These are phyloP conservation scores for Andrena minutula DNA, from an alignment of 2,888 invertebrate species.

Conservation along the genomic window DNA sequence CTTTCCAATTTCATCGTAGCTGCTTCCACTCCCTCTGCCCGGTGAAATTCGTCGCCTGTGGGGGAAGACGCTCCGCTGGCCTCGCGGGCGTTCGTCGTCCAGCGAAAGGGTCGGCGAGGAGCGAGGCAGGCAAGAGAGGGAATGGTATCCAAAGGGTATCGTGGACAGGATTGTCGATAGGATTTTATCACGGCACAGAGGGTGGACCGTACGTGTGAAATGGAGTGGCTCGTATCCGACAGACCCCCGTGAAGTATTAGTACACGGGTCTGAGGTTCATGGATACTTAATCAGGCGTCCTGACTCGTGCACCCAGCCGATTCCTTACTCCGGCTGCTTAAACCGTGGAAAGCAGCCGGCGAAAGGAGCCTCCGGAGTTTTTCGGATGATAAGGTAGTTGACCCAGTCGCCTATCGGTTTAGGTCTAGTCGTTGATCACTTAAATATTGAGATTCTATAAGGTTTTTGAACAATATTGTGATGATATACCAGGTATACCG, in stretches of 20 bases:
- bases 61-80: constrained; percentile 22
- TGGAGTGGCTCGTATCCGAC: constrained; percentile 26
- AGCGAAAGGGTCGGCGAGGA: constrained; percentile 18
- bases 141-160: constrained; percentile 33
- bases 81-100: constrained; percentile 2
- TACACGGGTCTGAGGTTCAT: constrained; percentile 70
- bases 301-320: neutral
- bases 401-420: too few species aligned
- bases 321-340: constrained; percentile 11
- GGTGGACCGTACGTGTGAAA: constrained; percentile 43
- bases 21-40: neutral
- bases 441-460: too few species aligned
- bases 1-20: constrained; percentile 52
- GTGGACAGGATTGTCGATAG: constrained; percentile 49
- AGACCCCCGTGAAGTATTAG: constrained; percentile 71
- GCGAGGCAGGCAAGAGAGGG: neutral
- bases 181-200: constrained; percentile 50
- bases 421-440: too few species aligned
- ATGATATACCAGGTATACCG: too few species aligned
- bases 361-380: too few species aligned
- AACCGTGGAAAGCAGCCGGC: neutral
- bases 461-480: too few species aligned
- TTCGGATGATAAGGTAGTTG: too few species aligned
- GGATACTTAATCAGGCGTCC: constrained; percentile 72
- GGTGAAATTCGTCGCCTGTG: constrained; percentile 39